Conservation (phyloP, 53 echinoderm and acorn worm genomes). For the Astropecten irregularis region DNA sequence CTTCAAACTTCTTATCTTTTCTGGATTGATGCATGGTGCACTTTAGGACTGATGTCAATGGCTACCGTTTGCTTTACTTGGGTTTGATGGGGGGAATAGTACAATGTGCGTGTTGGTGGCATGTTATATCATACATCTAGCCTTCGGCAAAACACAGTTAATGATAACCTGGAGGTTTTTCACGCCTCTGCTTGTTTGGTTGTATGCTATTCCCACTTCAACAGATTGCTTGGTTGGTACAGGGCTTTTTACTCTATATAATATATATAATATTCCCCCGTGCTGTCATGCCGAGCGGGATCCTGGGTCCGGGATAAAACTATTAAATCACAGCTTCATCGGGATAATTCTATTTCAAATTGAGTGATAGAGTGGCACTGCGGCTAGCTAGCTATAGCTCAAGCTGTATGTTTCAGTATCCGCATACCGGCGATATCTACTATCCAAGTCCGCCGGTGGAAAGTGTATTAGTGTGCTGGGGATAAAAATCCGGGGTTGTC, state of each 20-base stretch:
- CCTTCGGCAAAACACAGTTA: not conserved
- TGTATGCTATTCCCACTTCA: slow-evolving; percentile 13
- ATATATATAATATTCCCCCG: not conserved
- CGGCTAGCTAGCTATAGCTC: not conserved
- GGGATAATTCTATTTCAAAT: slow-evolving; percentile 33
- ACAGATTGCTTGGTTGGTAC: slow-evolving; percentile 13
- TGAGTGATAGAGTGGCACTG: slow-evolving; percentile 17
- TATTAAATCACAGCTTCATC: slow-evolving; percentile 42
- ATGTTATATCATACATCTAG: not conserved
- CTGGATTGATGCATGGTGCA: too few relatives aligned
- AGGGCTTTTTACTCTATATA: too few relatives aligned
- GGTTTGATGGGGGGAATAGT: slow-evolving; percentile 11
- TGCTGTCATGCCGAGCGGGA: too few relatives aligned
- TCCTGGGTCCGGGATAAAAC: slow-evolving; percentile 25
- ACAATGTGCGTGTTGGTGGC: slow-evolving; percentile 20
- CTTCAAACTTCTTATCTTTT: too few relatives aligned
- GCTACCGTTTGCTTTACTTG: too few relatives aligned
- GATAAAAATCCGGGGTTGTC: not conserved
- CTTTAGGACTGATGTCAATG: too few relatives aligned
- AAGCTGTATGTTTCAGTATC: slow-evolving; percentile 40
- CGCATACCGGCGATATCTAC: too few relatives aligned
- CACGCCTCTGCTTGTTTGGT: slow-evolving; percentile 12
- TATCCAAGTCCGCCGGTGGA: not conserved
- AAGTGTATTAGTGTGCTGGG: not conserved
- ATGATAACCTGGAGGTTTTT: slow-evolving; percentile 31